phyloP scores from a whole-genome alignment of 2,888 invertebrate genomes.

The Pharmacophagus antenor region DNA sequence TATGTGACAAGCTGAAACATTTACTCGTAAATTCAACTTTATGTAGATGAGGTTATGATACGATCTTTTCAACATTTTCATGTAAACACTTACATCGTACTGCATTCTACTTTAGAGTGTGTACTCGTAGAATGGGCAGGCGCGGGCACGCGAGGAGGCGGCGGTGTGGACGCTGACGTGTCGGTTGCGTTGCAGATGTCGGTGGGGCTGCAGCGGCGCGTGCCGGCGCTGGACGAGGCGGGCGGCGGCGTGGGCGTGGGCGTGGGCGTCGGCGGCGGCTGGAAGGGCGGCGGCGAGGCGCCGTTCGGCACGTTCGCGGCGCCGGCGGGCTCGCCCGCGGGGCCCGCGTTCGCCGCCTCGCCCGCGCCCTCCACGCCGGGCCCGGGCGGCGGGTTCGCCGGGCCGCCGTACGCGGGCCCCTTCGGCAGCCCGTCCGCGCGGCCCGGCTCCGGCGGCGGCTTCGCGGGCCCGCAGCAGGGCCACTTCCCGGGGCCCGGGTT shows the following conservation, averaged over 20 bases:
- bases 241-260: constrained; percentile 59
- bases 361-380: constrained; percentile 87
- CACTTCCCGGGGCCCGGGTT: constrained; percentile 87
- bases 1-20: no score
- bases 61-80: no score
- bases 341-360: constrained; percentile 85
- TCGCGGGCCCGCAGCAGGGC: constrained; percentile 84
- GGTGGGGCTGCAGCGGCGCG: constrained; percentile 93
- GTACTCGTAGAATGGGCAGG: no score
- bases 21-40: no score
- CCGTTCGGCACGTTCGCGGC: constrained; percentile 89
- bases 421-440: constrained; percentile 82
- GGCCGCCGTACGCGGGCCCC: constrained; percentile 84
- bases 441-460: constrained; percentile 93
- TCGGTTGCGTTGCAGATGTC: constrained; percentile 65
- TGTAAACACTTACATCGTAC: no score
- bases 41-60: no score
- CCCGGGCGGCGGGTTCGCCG: constrained; percentile 86
- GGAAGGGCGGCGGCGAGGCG: constrained; percentile 85
- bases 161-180: background rate
- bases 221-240: constrained; percentile 75
- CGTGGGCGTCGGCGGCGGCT: constrained; percentile 71
- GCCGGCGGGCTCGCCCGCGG: constrained; percentile 89
- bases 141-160: no score
- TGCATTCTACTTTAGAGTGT: no score